Evolutionary conservation across 2,888 invertebrate species (phyloP), one percentile per base, ranked within the genome.

Genomic region (Tachina grossa): DNA sequence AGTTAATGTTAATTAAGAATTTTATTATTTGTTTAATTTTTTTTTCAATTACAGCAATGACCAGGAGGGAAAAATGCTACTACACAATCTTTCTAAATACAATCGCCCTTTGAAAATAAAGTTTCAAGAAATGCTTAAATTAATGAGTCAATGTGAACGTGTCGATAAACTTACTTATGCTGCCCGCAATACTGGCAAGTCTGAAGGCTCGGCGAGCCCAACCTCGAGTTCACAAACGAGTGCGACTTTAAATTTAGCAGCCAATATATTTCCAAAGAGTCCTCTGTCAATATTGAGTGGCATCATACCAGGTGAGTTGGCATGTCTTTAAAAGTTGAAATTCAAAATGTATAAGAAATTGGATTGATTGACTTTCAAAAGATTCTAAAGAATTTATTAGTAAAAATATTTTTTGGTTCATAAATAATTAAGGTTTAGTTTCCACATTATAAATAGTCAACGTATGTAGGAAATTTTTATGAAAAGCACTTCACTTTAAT

Each of bases 71-170:
- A 92, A 93, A 71, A 94, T 94, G 16, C 93, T 96, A 11, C 93
- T 97, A 79, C 94, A 94, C 31, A 95, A 95, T 89, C 93, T 96
- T 82, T 94, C 95, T 77, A 92, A 93, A 77, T 93, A 94, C 87
- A 95, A 95, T 89, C 92, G 94, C 45, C 96, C 96, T 1, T 93
- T 95, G 55, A 94, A 93, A 85, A 95, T 96, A 87, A 93, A 94
- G 66, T 96, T 97, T 91, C 92, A 93, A 2, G 96, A 97, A 92
- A 97, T 97, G 96, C 93, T 96, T 83, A 95, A 94, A 88, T 94
- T 97, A 57, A 97, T 97, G 96, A 92, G 94, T n/a, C 96, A 96
- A 90, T 97, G 97, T 89, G 95, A 96, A 89, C 94, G 95, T 91
- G 94, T 97, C 86, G 95, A 95, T 79, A 91, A 90, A 89, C 85